phyloP scores from a whole-genome alignment of 1,140 invertebrate genomes.

The Whitmania pigra region DNA sequence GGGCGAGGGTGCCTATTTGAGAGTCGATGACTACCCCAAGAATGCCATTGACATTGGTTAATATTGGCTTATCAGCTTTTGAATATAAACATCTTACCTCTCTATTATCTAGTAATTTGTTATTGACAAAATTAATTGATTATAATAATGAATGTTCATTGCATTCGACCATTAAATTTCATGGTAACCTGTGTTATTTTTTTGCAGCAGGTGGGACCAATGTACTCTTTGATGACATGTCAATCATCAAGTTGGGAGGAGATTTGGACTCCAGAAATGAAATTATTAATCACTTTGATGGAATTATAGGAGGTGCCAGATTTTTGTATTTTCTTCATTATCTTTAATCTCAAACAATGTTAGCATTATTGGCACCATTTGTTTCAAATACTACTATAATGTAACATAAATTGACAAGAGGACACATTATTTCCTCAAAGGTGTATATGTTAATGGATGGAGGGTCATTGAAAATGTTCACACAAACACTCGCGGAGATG shows the following conservation, averaged over 20 bases:
- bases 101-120: no score
- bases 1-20: slow-evolving; percentile 27
- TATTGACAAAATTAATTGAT: no score
- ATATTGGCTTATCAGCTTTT: no score
- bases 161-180: no score
- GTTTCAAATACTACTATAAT: no score
- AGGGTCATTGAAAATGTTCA: slow-evolving; percentile 25
- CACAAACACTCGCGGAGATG: slow-evolving; percentile 1
- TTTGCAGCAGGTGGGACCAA: no score
- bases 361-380: no score
- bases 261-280: slow-evolving; percentile 17
- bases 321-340: no score
- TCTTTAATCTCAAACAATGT: neutral
- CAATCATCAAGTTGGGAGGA: slow-evolving; percentile 32
- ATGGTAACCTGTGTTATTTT: no score
- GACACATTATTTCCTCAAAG: slow-evolving; percentile 16
- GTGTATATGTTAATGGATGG: slow-evolving; percentile 29
- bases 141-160: no score
- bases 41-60: neutral
- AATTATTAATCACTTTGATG: slow-evolving; percentile 29
- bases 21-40: slow-evolving; percentile 28
- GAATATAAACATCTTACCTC: no score
- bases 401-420: no score
- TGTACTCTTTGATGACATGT: slow-evolving; percentile 28
- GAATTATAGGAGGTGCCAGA: slow-evolving; percentile 34